Evolutionary conservation across 2,113 vertebrate species (phyloP), one percentile per base, ranked within the genome.

Genomic region (Oryzias curvinotus): DNA sequence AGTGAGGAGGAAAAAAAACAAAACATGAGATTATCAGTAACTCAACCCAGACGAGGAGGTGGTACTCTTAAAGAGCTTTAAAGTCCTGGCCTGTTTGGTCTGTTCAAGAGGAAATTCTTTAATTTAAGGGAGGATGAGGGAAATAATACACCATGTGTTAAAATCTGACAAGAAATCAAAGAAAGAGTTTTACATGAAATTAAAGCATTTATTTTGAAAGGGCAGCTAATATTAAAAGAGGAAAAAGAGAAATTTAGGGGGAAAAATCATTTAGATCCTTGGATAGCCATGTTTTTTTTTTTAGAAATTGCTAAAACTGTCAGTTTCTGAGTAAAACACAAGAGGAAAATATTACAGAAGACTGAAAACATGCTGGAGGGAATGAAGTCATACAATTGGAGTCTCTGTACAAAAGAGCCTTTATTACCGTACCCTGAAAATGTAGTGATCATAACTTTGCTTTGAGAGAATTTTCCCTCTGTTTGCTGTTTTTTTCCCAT

Each of bases 21-120:
- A 59, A 62, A 26, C 65, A 41, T 15, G 5, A 49, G 41, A 55
- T 66, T 47, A 76, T 72, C 63, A 30, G 17, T 43, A 64, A n/a
- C 18, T 52, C 58, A 21, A 65, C 60, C 45, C 48, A 45, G 51
- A 52, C 56, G 14, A 28, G 21, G 28, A 42, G 21, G 52, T 17
- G 4, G 52, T 45, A 44, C 28, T 55, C 4, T n/a, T n/a, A n/a
- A n/a, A n/a, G n/a, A n/a, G n/a, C n/a, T 36, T 53, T 45, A 64
- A 61, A 55, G 50, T 55, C 41, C 42, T 30, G n/a, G 45, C 18
- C 7, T 44, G 23, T 41, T 21, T n/a, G 17, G 30, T 3, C 12
- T 63, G n/a, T 13, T 44, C 18, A 62, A 16, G 43, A 52, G 45
- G 7, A 42, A 68, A 64, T 44, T 53, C 26, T 12, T 47, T 0